These are phyloP conservation scores for Lepus europaeus DNA, from an alignment of 2,113 vertebrate species.

Conservation along the genomic window DNA sequence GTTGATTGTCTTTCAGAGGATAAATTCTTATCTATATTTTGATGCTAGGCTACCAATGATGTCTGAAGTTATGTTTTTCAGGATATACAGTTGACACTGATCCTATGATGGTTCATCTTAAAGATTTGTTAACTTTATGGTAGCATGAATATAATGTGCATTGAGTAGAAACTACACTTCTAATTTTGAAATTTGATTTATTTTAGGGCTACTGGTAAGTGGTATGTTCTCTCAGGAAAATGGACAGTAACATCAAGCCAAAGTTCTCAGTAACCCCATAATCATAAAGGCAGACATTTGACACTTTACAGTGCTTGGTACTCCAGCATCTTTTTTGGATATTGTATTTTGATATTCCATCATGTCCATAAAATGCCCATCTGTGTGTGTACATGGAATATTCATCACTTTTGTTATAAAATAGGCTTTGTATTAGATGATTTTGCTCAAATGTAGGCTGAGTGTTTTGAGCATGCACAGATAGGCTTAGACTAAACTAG, in stretches of 20 bases:
- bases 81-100: background rate
- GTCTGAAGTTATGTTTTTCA: slow-evolving; percentile 49
- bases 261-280: background rate
- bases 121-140: background rate
- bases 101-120: background rate
- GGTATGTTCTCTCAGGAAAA: background rate
- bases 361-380: too few relatives aligned
- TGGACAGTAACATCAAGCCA: background rate
- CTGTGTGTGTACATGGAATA: too few relatives aligned
- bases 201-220: background rate
- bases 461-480: too few relatives aligned
- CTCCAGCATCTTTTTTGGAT: too few relatives aligned
- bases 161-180: background rate
- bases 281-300: background rate
- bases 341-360: too few relatives aligned
- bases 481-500: background rate
- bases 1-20: slow-evolving; percentile 12
- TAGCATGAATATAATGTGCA: background rate
- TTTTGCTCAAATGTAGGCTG: too few relatives aligned
- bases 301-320: background rate
- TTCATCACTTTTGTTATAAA: too few relatives aligned
- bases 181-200: background rate
- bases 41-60: slow-evolving; percentile 41
- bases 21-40: slow-evolving; percentile 48
- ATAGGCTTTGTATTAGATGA: too few relatives aligned